Evolutionary conservation across 2,888 invertebrate genomes (phyloP), one percentile per base, ranked within the genome.

Genomic region (Molorchus minor): DNA sequence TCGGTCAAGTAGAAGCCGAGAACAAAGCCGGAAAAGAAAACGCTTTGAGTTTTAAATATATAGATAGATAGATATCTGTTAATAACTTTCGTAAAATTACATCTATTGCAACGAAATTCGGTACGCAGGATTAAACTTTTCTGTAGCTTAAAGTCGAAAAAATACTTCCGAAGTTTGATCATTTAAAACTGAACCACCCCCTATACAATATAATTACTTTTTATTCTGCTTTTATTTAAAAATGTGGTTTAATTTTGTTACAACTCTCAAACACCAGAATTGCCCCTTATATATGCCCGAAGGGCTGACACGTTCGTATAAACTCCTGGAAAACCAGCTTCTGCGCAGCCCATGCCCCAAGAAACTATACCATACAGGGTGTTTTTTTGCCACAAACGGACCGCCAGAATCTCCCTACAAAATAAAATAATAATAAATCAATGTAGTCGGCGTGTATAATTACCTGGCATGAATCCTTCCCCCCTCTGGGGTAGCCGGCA

Each of bases 401-500:
- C 72, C 71, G 12, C 72, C 72, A n/a, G 71, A 71, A 46, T 72
- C 72, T 15, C 72, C 72, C 72, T 72, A 49, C 41, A 67, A 33
- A 33, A 33, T 33, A 33, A 33, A 5, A 8, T 25, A 5, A 5
- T 25, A 25, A 25, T 25, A 25, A 25, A 25, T 25, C 25, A 3
- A 25, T 25, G 8, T 5, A 25, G 8, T n/a, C 41, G 8, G 3
- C 25, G 19, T 36, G 4, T 15, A 16, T 8, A 44, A 57, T 61
- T 65, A 72, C 71, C 53, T 70, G 68, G 46, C 72, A 72, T 1
- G 72, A 63, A 64, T 72, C 72, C 43, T 35, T 62, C 1, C 65
- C 66, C 2, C 70, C 72, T 36, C 62, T 36, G 3, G 7, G n/a
- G 25, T 54, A 64, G 10, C 72, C 72, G 40, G 71, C 72, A 49